Evolutionary conservation across 2,113 vertebrate species (phyloP).

Genomic region (Cettia cetti): DNA sequence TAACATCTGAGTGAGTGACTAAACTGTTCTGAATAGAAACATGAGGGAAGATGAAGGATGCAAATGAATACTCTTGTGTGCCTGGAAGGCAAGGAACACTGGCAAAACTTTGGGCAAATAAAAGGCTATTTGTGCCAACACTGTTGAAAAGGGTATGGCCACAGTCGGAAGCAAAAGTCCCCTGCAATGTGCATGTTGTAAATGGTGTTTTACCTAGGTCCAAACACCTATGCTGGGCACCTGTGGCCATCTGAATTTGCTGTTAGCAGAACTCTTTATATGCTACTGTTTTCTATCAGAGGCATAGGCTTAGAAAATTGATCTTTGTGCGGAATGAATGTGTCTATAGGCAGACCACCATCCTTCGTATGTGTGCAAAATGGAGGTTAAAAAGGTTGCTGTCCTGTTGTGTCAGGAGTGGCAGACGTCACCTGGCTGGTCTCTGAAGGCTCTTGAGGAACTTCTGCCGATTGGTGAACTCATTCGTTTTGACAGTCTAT

Average conservation of each 20-base stretch:
- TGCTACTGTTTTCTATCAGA: neutral
- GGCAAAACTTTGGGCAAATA: neutral
- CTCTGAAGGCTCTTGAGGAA: constrained; percentile 70
- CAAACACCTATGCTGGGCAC: neutral
- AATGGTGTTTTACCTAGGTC: neutral
- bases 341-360: neutral
- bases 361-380: neutral
- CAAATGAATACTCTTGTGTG: neutral
- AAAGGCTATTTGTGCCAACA: neutral
- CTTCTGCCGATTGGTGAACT: constrained; percentile 2
- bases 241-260: neutral
- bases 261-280: neutral
- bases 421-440: constrained; percentile 38
- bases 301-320: neutral
- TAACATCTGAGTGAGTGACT: neutral
- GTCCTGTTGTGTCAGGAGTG: constrained; percentile 28
- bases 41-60: neutral
- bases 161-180: neutral
- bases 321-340: neutral
- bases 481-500: constrained; percentile 20
- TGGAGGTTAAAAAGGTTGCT: constrained; percentile 42
- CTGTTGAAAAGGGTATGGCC: neutral
- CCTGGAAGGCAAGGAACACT: neutral
- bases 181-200: neutral
- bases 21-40: neutral